Percentiles rank a stretch among this genome's conserved stretches.
Evolutionary conservation across 2,113 vertebrate species (phyloP).

Genomic region (Anarrhichthys ocellatus): DNA sequence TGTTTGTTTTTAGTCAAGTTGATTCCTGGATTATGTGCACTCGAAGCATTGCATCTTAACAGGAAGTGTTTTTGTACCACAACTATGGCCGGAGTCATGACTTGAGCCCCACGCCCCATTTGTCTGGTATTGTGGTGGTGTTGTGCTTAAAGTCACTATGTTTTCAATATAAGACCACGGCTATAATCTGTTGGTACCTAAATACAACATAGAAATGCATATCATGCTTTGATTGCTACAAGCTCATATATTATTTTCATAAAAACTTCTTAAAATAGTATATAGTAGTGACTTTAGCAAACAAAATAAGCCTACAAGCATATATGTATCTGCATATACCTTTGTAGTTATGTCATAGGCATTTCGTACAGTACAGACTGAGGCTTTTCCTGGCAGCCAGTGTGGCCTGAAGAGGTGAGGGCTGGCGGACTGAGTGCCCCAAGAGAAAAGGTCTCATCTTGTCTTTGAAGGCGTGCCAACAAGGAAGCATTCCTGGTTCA

Average conservation of each 20-base stretch:
- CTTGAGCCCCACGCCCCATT: neutral
- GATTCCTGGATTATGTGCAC: neutral
- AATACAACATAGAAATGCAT: neutral
- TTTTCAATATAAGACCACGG: neutral
- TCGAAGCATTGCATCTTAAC: neutral
- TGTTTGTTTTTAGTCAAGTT: neutral
- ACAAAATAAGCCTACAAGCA: too few relatives aligned
- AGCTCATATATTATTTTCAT: too few relatives aligned
- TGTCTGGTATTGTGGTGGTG: neutral
- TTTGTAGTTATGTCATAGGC: constrained; percentile 8
- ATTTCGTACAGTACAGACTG: neutral
- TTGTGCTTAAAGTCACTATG: too few relatives aligned
- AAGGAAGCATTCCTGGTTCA: constrained; percentile 50
- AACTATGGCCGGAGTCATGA: neutral
- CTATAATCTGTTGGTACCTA: neutral
- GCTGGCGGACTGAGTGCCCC: constrained; percentile 18
- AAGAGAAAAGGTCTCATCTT: constrained; percentile 56
- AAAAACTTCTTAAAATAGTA: too few relatives aligned
- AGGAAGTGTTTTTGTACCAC: neutral
- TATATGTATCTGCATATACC: neutral
- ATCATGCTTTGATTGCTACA: neutral
- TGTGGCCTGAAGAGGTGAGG: constrained; percentile 32
- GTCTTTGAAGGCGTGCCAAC: constrained; percentile 67
- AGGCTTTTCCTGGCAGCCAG: constrained; percentile 34
- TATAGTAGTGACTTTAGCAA: too few relatives aligned